Conservation (phyloP, 2,888 invertebrate genomes). For the Orchestes rusci region DNA sequence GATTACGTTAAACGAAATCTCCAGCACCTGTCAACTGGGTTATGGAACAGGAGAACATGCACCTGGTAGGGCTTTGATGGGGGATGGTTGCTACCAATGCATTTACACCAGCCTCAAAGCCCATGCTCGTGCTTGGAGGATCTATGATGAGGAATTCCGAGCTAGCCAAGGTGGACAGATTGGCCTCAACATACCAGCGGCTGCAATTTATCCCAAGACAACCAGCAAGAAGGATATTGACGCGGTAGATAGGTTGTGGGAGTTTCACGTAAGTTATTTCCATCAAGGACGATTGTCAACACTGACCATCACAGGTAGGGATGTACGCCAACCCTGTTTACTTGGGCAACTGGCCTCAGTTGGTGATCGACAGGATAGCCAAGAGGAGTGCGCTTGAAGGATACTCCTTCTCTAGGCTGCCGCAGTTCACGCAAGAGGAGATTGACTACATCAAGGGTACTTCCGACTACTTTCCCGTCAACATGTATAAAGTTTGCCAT, state of each 20-base stretch:
- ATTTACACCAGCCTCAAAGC: constrained; percentile 58
- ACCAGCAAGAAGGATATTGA: constrained; percentile 10
- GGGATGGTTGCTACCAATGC: constrained; percentile 48
- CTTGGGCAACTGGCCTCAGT: constrained; percentile 57
- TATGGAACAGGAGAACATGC: constrained; percentile 5
- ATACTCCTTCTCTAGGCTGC: constrained; percentile 55
- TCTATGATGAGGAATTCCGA: constrained; percentile 56
- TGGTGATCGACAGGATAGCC: constrained; percentile 55
- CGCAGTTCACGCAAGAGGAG: constrained; percentile 54
- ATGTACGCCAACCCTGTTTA: constrained; percentile 52
- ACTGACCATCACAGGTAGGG: constrained; percentile 24
- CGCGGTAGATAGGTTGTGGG: constrained; percentile 10
- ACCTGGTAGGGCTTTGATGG: constrained; percentile 11
- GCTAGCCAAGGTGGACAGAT: constrained; percentile 47
- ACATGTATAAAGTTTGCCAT: constrained; percentile 35
- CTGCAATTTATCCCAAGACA: constrained; percentile 8
- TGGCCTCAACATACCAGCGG: too few species aligned
- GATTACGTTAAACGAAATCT: constrained; percentile 30
- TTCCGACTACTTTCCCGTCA: constrained; percentile 66
- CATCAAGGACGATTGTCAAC: neutral
- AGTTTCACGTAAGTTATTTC: constrained; percentile 12
- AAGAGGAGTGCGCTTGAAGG: constrained; percentile 44
- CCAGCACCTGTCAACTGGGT: neutral
- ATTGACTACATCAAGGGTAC: constrained; percentile 53
- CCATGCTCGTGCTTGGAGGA: constrained; percentile 58